Conservation (phyloP, 1,140 invertebrate genomes). For the Drosophila azteca region DNA sequence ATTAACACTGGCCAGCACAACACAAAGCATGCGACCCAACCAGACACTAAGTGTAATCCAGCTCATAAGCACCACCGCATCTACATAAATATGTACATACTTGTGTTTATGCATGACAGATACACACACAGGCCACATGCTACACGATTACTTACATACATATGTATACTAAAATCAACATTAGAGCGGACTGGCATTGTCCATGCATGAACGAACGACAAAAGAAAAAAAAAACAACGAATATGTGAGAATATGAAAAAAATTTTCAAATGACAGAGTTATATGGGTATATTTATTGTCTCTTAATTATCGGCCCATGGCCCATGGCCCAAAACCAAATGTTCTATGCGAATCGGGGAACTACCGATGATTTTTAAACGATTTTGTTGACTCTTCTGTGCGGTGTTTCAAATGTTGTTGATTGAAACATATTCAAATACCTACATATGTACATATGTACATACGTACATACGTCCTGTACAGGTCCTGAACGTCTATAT, state of each 20-base stretch:
- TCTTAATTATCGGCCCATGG: not conserved
- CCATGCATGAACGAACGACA: conserved; percentile 45
- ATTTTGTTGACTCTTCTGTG: no score
- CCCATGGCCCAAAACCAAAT: no score
- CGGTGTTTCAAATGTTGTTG: no score
- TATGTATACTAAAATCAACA: no score
- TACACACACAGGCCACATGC: not conserved
- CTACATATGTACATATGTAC: no score
- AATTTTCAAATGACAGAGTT: conserved; percentile 21
- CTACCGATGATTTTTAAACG: no score
- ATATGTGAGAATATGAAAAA: conserved; percentile 10
- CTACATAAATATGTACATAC: no score
- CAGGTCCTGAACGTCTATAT: no score
- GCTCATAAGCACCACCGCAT: conserved; percentile 1
- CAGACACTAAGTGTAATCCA: conserved; percentile 38
- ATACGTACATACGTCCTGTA: no score
- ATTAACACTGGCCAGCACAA: conserved; percentile 22
- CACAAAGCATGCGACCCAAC: not conserved
- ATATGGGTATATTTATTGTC: conserved; percentile 23
- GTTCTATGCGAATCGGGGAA: no score
- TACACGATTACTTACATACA: not conserved
- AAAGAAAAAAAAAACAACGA: conserved; percentile 2
- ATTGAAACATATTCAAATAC: no score
- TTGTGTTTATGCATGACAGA: no score
- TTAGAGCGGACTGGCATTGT: not conserved